Base-by-base conservation (phyloP, 2,113 vertebrate species). In the Arizona elegans region DNA sequence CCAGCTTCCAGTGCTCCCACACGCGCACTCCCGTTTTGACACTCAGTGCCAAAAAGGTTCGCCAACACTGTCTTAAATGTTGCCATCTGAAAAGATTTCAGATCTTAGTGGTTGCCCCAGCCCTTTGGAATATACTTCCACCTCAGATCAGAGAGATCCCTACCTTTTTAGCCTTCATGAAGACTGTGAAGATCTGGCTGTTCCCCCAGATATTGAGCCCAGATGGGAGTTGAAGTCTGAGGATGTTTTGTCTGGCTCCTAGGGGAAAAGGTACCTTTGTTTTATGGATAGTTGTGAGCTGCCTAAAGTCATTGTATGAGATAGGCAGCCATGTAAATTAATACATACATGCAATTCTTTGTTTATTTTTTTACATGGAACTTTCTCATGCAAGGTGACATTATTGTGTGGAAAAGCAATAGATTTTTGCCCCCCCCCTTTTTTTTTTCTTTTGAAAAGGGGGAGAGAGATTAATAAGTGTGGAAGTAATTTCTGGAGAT, bases 401-500 rank as follows among this genome's bases (percentile, higher is more conserved):
- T 65, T 24, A 65, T 24, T 87, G 10, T 26, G 47, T 88, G 9
- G 19, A 11, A 88, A 53, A 87, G 3, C 47, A 53, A 24, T 59
- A 52, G 55, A 24, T 53, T 11, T 43, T 59, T 88, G 87, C 1
- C 24, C 38, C 1, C 65, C 13, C 38, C 38, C 38, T 3, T 43
- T 43, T 75, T 7, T 88, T 70, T 92, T 56, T 38, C n/a, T 75
- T 33, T n/a, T 88, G 54, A 43, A 15, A 4, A 5, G 23, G n/a
- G n/a, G 33, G 29, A 70, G 5, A 33, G n/a, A 75, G 70, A 33
- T 47, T 92, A 24, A 65, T 91, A 88, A 70, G 91, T 65, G 58
- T 92, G 86, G 70, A 92, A 92, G 58, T 88, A 70, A 70, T 92
- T 92, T 92, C 58, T 54, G 50, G 65, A 26, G 12, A 59, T 92